These are phyloP conservation scores for Butorides virescens DNA, from an alignment of 2,113 vertebrate species.

Conservation along the genomic window DNA sequence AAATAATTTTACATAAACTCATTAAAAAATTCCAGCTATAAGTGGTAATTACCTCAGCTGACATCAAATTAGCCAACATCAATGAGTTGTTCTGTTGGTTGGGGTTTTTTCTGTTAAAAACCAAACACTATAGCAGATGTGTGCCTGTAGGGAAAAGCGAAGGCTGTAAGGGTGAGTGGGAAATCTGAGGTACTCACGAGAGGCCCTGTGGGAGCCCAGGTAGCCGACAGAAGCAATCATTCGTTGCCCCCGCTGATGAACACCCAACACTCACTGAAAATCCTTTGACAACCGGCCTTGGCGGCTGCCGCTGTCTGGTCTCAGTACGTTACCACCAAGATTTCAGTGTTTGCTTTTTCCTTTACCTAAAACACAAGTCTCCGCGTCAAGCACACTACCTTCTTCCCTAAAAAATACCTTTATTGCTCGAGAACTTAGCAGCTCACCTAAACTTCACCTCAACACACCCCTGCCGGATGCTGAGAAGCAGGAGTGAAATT, in stretches of 20 bases:
- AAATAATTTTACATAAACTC: neutral
- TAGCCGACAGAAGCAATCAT: neutral
- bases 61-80: neutral
- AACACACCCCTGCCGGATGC: neutral
- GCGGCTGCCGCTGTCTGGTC: neutral
- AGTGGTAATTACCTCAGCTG: neutral
- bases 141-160: neutral
- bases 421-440: neutral
- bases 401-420: neutral
- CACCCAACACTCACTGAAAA: neutral
- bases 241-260: neutral
- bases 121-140: neutral
- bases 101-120: neutral
- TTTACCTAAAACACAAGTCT: neutral
- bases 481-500: neutral
- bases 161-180: neutral
- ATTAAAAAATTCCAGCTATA: neutral
- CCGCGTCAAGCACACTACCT: neutral
- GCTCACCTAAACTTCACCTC: neutral
- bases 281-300: neutral
- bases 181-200: accelerated
- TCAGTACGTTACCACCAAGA: neutral
- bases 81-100: neutral
- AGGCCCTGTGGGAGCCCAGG: accelerated
- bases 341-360: neutral